Evolutionary conservation across 2,888 invertebrate genomes (phyloP), one percentile per base, ranked within the genome.

Genomic region (Parnassius mnemosyne): DNA sequence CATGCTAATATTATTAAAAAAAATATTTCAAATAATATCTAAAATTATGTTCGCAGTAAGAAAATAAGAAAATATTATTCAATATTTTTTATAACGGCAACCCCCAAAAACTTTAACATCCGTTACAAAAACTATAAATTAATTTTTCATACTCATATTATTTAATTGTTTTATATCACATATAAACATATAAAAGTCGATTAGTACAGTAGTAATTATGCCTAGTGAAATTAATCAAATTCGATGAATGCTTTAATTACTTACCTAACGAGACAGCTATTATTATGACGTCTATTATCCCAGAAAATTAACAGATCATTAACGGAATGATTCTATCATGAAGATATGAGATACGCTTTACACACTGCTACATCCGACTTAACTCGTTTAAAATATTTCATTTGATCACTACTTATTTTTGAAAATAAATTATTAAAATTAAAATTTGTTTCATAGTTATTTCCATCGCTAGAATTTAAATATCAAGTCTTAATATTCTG

Each of bases 241-340:
- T 54, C 46, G n/a, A 50, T 54, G 49, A 62, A 43, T 16, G 52
- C 69, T 72, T 78, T 77, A 79, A 76, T 67, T 66, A 69, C 68
- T 65, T 68, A 66, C 73, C 75, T 71, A 73, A 77, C 76, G 78
- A 64, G 64, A 65, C 63, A 67, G 62, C 66, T 68, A 81, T 81
- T 82, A 81, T 82, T 78, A 80, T 78, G 78, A 76, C 73, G 75
- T 75, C 75, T 75, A 80, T 84, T 82, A 80, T 79, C 76, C 75
- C 67, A 65, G 70, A 70, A 74, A 83, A 84, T 84, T 83, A 81
- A 78, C 72, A 71, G 69, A 68, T 74, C 76, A 73, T 81, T 81
- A 75, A 74, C 74, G 71, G 69, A 76, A 79, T 76, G 78, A 78
- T 77, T 74, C 74, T 68, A 70, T 77, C 80, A 77, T 80, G 81